These are phyloP conservation scores for Passer domesticus DNA, from an alignment of 2,113 vertebrate species.

Conservation along the genomic window DNA sequence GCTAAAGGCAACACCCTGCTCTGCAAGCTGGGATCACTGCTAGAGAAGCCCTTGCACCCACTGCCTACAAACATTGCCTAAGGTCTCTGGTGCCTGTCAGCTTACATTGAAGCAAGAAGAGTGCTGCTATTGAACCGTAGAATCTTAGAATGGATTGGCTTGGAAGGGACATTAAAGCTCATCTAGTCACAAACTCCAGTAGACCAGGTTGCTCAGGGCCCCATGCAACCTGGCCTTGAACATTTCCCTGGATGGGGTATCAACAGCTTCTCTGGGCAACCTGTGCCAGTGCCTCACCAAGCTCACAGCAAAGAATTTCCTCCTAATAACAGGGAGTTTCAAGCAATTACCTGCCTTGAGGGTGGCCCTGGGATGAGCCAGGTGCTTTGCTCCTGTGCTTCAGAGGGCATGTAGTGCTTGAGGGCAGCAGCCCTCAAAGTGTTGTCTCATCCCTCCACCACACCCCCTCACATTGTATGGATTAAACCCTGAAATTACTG, in stretches of 20 bases:
- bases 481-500: background rate
- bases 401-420: accelerated
- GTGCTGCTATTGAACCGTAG: accelerated
- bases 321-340: background rate
- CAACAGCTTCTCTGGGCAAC: background rate
- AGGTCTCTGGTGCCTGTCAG: accelerated
- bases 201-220: background rate
- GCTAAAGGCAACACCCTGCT: background rate
- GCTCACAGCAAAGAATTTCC: background rate
- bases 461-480: accelerated
- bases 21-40: background rate
- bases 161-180: background rate
- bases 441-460: accelerated
- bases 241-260: background rate
- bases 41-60: background rate
- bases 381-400: accelerated
- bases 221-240: background rate
- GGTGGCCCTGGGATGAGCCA: background rate
- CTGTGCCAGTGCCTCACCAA: background rate
- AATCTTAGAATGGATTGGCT: background rate
- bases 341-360: background rate
- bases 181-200: background rate
- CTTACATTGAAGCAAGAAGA: background rate
- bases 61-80: background rate
- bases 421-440: background rate